These are phyloP conservation scores for Dascyllus trimaculatus DNA, from an alignment of 2,113 vertebrate species.

Conservation along the genomic window DNA sequence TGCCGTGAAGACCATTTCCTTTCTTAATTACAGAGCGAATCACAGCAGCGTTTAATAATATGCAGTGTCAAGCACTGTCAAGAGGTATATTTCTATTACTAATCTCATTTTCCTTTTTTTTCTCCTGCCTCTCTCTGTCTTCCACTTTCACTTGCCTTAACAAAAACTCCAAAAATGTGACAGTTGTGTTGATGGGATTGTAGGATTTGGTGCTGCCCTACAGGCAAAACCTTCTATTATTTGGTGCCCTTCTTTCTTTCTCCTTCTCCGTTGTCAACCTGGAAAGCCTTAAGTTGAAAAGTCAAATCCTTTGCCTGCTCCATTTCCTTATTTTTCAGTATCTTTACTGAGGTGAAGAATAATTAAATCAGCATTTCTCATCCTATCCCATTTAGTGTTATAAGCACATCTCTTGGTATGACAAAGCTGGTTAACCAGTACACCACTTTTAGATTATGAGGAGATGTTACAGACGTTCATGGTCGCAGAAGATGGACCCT, in stretches of 20 bases:
- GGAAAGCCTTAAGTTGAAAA: conserved; percentile 25
- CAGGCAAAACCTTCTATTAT: conserved; percentile 15
- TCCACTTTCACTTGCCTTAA: conserved; percentile 17
- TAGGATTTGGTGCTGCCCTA: conserved; percentile 1
- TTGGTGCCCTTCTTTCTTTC: conserved; percentile 6
- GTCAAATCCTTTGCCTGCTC: conserved; percentile 21
- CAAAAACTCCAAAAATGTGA: conserved; percentile 29
- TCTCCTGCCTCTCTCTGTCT: conserved; percentile 16
- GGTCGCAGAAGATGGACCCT: too few relatives aligned
- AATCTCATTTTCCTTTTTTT: conserved; percentile 39
- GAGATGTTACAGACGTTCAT: too few relatives aligned
- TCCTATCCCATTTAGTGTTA: too few relatives aligned
- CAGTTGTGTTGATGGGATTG: conserved; percentile 19
- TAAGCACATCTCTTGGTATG: too few relatives aligned
- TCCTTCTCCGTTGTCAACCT: conserved; percentile 19
- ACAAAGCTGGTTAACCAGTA: too few relatives aligned
- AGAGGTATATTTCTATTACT: conserved; percentile 64
- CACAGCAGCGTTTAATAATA: conserved; percentile 54
- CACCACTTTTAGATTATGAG: too few relatives aligned
- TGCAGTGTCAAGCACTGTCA: conserved; percentile 68
- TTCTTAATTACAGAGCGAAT: conserved; percentile 70
- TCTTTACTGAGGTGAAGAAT: background rate
- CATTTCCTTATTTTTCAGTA: conserved; percentile 3
- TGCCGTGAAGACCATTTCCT: conserved; percentile 48
- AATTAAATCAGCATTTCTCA: too few relatives aligned